Evolutionary conservation across 92 coral and sea anemone species (phyloP).

Genomic region (Palythoa grandiflora): DNA sequence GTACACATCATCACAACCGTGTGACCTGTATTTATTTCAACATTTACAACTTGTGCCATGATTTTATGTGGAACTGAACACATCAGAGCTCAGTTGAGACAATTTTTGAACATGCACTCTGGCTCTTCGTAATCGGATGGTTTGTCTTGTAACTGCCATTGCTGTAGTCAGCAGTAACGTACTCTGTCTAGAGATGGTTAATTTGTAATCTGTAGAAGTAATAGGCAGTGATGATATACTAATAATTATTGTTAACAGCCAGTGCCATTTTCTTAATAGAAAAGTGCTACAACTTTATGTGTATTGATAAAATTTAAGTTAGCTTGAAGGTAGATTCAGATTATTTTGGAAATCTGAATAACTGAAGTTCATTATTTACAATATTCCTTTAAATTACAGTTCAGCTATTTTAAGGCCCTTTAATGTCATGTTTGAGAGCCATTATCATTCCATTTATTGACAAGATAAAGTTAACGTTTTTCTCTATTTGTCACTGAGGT

Average conservation of each 20-base stretch:
- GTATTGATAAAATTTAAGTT: neutral
- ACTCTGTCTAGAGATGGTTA: neutral
- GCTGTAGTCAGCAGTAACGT: neutral
- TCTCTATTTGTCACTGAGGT: neutral
- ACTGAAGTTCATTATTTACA: too few relatives aligned
- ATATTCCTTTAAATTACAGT: too few relatives aligned
- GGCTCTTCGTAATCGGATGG: neutral
- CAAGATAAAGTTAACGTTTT: neutral
- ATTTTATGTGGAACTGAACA: conserved; percentile 23
- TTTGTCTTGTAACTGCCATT: neutral
- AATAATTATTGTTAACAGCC: neutral
- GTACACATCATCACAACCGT: conserved; percentile 20
- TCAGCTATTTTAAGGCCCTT: too few relatives aligned
- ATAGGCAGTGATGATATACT: neutral
- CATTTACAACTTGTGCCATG: conserved; percentile 11
- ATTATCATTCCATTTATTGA: neutral
- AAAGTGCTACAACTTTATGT: neutral
- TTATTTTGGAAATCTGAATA: too few relatives aligned
- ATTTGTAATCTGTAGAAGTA: neutral
- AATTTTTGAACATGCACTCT: neutral
- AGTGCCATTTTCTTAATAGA: neutral
- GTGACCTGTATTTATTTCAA: conserved; percentile 28
- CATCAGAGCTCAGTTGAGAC: neutral
- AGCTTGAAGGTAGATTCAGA: neutral
- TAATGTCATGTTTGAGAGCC: neutral